A percentile compares a stretch with the other conserved stretches of the same genome.
Evolutionary conservation across 2,113 vertebrate genomes (phyloP).

Genomic region (Leucopsar rothschildi): DNA sequence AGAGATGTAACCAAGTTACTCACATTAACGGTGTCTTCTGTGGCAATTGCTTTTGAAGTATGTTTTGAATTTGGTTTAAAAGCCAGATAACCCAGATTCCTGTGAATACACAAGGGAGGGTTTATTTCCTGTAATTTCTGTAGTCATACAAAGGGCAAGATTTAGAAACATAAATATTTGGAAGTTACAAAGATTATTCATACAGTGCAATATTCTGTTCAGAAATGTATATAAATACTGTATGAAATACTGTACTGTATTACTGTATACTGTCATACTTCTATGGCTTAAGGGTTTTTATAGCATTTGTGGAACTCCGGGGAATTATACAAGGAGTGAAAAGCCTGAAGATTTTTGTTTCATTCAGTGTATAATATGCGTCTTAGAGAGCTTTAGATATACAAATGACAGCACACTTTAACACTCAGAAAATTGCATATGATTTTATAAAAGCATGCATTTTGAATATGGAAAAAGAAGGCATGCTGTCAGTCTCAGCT

Average conservation of each 20-base stretch:
- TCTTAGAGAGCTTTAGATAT: background rate
- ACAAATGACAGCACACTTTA: background rate
- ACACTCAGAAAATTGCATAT: background rate
- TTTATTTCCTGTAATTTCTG: constrained; percentile 29
- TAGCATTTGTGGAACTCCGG: background rate
- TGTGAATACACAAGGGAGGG: background rate
- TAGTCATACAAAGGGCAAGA: constrained; percentile 25
- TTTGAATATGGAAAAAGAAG: background rate
- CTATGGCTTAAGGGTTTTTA: constrained; percentile 18
- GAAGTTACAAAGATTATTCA: background rate
- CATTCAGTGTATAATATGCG: background rate
- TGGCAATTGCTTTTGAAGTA: background rate
- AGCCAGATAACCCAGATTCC: background rate
- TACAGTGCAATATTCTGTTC: background rate
- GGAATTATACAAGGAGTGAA: background rate
- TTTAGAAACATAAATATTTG: constrained; percentile 39
- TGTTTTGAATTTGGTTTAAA: background rate
- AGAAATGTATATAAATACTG: background rate
- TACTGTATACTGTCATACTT: background rate
- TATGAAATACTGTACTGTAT: constrained; percentile 11
- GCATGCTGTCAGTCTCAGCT: background rate
- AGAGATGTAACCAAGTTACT: background rate
- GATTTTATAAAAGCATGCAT: background rate
- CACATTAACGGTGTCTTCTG: background rate
- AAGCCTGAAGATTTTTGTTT: constrained; percentile 16